Conservation (phyloP, 2,113 vertebrate species). For the Vicugna pacos region DNA sequence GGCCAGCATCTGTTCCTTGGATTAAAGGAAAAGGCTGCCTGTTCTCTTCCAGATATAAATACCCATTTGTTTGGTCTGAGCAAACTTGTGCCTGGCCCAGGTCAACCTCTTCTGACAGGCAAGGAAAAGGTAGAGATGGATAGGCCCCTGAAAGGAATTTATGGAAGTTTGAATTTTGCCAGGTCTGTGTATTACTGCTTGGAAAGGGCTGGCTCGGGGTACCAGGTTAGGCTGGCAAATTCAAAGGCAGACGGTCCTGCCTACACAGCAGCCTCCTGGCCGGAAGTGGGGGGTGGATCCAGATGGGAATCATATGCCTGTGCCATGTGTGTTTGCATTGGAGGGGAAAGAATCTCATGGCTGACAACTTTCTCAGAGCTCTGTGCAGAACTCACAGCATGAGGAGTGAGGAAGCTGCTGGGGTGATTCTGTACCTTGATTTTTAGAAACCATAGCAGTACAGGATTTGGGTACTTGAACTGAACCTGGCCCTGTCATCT, state of each 20-base stretch:
- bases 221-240: constrained; percentile 81
- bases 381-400: constrained; percentile 61
- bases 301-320: constrained; percentile 83
- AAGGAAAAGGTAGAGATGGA: constrained; percentile 24
- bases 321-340: constrained; percentile 82
- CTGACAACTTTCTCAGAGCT: constrained; percentile 73
- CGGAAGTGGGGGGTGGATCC: constrained; percentile 82
- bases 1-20: constrained; percentile 70
- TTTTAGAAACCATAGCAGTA: constrained; percentile 58
- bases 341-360: constrained; percentile 72
- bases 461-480: constrained; percentile 26
- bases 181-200: constrained; percentile 62
- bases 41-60: constrained; percentile 56
- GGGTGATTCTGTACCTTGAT: constrained; percentile 36
- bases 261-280: constrained; percentile 82
- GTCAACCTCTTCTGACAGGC: constrained; percentile 43
- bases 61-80: constrained; percentile 47
- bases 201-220: constrained; percentile 67
- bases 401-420: constrained; percentile 34
- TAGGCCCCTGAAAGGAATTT: constrained; percentile 37
- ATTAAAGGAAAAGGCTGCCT: constrained; percentile 36
- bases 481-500: neutral
- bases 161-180: constrained; percentile 54
- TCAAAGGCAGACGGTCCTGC: constrained; percentile 80
- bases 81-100: constrained; percentile 24